These are phyloP conservation scores for Zoanthus sociatus DNA, from an alignment of 92 coral and sea anemone genomes.

Conservation along the genomic window DNA sequence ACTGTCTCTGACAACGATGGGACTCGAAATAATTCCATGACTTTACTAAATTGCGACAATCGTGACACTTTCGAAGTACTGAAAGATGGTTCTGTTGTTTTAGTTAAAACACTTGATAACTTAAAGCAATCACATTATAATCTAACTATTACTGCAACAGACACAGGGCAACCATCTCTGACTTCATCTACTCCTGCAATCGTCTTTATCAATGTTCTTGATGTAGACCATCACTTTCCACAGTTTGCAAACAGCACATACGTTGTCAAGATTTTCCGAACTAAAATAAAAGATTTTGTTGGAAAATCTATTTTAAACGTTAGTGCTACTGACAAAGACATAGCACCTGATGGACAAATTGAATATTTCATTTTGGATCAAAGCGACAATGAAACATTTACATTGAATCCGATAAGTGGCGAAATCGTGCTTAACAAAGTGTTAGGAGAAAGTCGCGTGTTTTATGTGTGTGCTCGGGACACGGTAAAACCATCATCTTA, in stretches of 20 bases:
- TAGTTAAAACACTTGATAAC: constrained; percentile 7
- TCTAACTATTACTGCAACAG: constrained; percentile 1
- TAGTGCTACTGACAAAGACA: constrained; percentile 49
- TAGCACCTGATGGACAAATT: constrained; percentile 25
- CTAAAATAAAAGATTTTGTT: not conserved
- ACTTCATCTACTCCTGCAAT: not conserved
- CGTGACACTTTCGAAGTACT: not conserved
- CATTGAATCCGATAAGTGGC: constrained; percentile 39
- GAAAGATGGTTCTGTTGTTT: constrained; percentile 1
- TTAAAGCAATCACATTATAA: not conserved
- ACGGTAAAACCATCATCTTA: not conserved
- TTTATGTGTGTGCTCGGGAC: constrained; percentile 15
- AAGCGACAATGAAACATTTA: constrained; percentile 29
- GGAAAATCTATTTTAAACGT: constrained; percentile 12
- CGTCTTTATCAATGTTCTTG: not conserved
- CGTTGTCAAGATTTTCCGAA: not conserved
- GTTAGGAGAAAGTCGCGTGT: not conserved
- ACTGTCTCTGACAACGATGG: constrained; percentile 9
- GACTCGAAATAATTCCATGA: constrained; percentile 6
- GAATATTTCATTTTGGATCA: constrained; percentile 48
- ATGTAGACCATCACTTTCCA: not conserved
- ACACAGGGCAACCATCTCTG: constrained; percentile 8
- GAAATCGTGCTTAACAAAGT: constrained; percentile 17
- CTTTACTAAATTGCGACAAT: constrained; percentile 1
- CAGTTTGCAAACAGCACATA: constrained; percentile 1